Evolutionary conservation across 2,888 invertebrate genomes (phyloP).

Genomic region (Hirtodrosophila cameraria): DNA sequence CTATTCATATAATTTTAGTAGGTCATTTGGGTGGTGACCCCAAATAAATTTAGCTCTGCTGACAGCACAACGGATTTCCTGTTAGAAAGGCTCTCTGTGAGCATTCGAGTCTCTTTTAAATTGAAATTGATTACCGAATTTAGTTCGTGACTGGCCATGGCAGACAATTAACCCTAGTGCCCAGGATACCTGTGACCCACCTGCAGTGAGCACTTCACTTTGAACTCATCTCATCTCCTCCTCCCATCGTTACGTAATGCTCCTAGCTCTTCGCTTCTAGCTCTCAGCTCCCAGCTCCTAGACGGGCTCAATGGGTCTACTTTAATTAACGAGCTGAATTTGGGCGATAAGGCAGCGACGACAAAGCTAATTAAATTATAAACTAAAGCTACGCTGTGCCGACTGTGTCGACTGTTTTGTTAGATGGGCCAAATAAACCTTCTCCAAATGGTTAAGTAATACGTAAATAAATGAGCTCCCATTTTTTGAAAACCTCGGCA

Average conservation of each 20-base stretch:
- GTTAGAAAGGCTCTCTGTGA: conserved; percentile 71
- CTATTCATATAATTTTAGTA: conserved; percentile 66
- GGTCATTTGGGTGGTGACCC: conserved; percentile 63
- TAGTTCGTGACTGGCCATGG: conserved; percentile 62
- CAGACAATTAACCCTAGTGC: conserved; percentile 70
- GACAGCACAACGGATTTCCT: conserved; percentile 67
- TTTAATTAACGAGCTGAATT: conserved; percentile 59
- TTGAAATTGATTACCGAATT: conserved; percentile 66
- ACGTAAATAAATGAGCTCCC: conserved; percentile 58
- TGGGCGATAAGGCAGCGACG: conserved; percentile 51
- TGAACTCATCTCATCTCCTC: conserved; percentile 45
- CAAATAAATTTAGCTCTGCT: conserved; percentile 46
- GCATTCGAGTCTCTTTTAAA: conserved; percentile 34
- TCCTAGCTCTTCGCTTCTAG: no score
- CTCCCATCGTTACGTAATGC: conserved; percentile 52
- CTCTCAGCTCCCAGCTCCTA: no score
- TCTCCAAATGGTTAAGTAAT: conserved; percentile 56
- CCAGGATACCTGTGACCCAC: conserved; percentile 52
- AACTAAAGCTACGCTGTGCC: conserved; percentile 39
- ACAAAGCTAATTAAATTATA: conserved; percentile 74
- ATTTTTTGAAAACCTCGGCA: conserved; percentile 34
- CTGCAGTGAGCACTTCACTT: conserved; percentile 53
- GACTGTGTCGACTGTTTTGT: background rate
- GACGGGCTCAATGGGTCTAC: background rate
- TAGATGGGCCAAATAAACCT: conserved; percentile 1